A percentile compares a stretch with the other conserved stretches of the same genome.
Evolutionary conservation across 2,888 invertebrate species (phyloP).

Genomic region (Dysmachus trigonus): DNA sequence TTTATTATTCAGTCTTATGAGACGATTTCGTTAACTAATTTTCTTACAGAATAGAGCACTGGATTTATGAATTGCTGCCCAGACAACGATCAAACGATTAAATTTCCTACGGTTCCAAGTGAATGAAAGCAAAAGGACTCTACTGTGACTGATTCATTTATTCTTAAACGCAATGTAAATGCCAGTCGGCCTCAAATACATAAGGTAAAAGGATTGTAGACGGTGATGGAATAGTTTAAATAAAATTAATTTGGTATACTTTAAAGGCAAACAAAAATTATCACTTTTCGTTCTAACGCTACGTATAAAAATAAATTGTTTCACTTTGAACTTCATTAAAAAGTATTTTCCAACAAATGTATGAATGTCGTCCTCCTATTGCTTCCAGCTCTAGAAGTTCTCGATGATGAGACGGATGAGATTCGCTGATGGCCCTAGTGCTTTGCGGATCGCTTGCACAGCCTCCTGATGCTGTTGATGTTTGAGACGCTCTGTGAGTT

Average conservation of each 20-base stretch:
- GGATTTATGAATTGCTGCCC: not conserved
- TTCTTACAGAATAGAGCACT: too few relatives aligned
- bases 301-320: constrained; percentile 49
- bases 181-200: constrained; percentile 1
- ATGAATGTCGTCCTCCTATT: not conserved
- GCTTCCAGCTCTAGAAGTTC: constrained; percentile 15
- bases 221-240: constrained; percentile 40
- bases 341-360: not conserved
- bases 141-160: not conserved
- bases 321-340: constrained; percentile 39
- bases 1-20: not conserved
- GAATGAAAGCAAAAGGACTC: not conserved
- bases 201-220: constrained; percentile 1
- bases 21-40: too few relatives aligned
- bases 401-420: not conserved
- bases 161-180: constrained; percentile 17
- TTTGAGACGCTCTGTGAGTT: constrained; percentile 4
- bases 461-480: constrained; percentile 21
- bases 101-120: not conserved
- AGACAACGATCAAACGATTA: not conserved
- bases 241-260: constrained; percentile 38
- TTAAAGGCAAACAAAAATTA: constrained; percentile 40
- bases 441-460: constrained; percentile 6
- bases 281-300: constrained; percentile 40
- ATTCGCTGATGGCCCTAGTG: not conserved